Conservation (phyloP, 1,140 invertebrate genomes). For the Drosophila ficusphila region DNA sequence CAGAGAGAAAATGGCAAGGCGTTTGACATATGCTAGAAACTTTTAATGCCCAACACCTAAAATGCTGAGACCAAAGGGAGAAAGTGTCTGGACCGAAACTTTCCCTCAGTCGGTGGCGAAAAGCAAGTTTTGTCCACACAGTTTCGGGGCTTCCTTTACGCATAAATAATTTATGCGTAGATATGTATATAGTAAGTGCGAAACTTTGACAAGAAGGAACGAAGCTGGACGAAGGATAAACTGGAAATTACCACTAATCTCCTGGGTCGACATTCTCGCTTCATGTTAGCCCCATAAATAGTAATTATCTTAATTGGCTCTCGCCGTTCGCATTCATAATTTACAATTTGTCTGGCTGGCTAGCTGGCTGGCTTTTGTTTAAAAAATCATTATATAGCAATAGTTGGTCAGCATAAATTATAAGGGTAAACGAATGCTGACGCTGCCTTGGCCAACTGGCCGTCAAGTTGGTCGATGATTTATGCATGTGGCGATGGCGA, state of each 20-base stretch:
- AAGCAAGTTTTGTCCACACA: slow-evolving; percentile 47
- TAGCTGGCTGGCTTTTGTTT: slow-evolving; percentile 44
- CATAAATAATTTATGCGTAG: slow-evolving; percentile 78
- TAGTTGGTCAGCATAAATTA: slow-evolving; percentile 63
- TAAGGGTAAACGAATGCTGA: slow-evolving; percentile 8
- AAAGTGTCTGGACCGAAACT: slow-evolving; percentile 14
- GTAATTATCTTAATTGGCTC: slow-evolving; percentile 79
- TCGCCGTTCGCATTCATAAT: slow-evolving; percentile 54
- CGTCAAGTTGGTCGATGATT: slow-evolving; percentile 48
- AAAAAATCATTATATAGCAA: slow-evolving; percentile 66
- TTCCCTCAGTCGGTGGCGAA: slow-evolving; percentile 33
- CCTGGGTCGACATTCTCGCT: slow-evolving; percentile 33
- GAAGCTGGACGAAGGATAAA: slow-evolving; percentile 22
- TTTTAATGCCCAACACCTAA: slow-evolving; percentile 56
- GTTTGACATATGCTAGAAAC: slow-evolving; percentile 46
- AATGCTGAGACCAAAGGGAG: background rate
- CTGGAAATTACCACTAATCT: slow-evolving; percentile 70
- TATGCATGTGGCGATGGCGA: slow-evolving; percentile 46
- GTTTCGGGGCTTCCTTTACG: slow-evolving; percentile 40
- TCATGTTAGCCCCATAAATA: slow-evolving; percentile 70
- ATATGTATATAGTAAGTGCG: slow-evolving; percentile 74
- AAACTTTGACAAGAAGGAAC: slow-evolving; percentile 63
- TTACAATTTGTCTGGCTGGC: slow-evolving; percentile 24
- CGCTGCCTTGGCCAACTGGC: background rate
- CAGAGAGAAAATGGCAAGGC: slow-evolving; percentile 7